These are phyloP conservation scores for Mnemiopsis leidyi DNA, from an alignment of 37 sponge, comb jelly and placozoan species.

Conservation along the genomic window DNA sequence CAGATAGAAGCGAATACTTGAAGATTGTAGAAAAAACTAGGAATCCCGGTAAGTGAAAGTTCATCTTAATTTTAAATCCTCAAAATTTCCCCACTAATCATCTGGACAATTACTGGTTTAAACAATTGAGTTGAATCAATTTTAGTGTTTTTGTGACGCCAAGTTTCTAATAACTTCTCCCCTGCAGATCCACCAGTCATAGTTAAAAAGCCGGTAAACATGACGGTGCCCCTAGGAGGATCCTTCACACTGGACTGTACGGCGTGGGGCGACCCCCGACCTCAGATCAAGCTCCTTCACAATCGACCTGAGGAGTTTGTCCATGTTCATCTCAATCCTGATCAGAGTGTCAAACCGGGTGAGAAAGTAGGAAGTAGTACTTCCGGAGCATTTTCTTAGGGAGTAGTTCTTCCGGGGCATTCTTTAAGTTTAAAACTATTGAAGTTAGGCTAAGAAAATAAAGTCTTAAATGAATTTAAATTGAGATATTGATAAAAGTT, in stretches of 20 bases:
- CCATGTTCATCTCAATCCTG: neutral
- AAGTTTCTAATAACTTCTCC: neutral
- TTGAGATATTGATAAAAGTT: no score
- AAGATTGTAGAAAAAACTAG: neutral
- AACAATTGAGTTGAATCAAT: no score
- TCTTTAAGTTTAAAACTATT: no score
- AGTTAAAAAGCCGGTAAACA: neutral
- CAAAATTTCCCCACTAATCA: no score
- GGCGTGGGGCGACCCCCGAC: conserved; percentile 5
- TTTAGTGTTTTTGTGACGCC: no score
- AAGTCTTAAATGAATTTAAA: no score
- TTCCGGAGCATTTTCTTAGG: no score
- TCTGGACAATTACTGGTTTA: no score
- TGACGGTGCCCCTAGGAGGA: neutral
- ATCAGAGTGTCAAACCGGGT: neutral
- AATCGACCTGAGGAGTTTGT: neutral
- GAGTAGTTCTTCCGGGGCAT: no score
- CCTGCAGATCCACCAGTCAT: conserved; percentile 11
- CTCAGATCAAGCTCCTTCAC: neutral
- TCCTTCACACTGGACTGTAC: conserved; percentile 14
- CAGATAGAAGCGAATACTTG: conserved; percentile 13
- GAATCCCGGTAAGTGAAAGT: neutral
- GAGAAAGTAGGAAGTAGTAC: no score
- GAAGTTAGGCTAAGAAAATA: no score
- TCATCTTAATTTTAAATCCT: no score